Evolutionary conservation across 53 echinoderm and acorn worm species (phyloP).

Genomic region (Mesocentrotus franciscanus): DNA sequence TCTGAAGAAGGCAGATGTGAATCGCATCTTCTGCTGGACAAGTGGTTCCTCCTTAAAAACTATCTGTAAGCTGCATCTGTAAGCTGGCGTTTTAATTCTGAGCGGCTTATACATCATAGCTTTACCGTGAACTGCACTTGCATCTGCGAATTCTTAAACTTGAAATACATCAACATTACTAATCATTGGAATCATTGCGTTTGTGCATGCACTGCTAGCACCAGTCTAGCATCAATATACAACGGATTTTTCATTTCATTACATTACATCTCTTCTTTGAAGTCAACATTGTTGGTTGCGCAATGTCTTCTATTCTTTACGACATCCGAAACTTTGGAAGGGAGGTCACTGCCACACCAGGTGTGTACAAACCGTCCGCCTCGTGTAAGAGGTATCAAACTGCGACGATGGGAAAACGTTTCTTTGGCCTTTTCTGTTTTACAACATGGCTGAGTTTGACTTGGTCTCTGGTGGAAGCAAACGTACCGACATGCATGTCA

Average conservation of each 20-base stretch:
- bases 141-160: not conserved
- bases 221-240: too few species aligned
- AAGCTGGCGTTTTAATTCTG: not conserved
- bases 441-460: slow-evolving; percentile 12
- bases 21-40: not conserved
- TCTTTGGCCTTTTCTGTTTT: not conserved
- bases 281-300: not conserved
- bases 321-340: not conserved
- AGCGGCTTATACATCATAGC: not conserved
- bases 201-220: too few species aligned
- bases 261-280: not conserved
- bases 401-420: not conserved
- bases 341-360: not conserved
- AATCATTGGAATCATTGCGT: too few species aligned
- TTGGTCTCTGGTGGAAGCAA: not conserved
- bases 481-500: not conserved
- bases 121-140: not conserved
- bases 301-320: not conserved
- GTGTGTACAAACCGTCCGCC: not conserved
- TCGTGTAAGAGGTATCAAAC: not conserved
- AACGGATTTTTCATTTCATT: too few species aligned
- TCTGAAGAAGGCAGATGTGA: slow-evolving; percentile 1
- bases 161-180: not conserved
- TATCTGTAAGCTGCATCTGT: not conserved
- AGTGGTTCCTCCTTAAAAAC: not conserved